A percentile compares a stretch with the other conserved stretches of the same genome.
These are phyloP conservation scores for Pardosa pseudoannulata DNA, from an alignment of 2,888 invertebrate genomes.

Conservation along the genomic window DNA sequence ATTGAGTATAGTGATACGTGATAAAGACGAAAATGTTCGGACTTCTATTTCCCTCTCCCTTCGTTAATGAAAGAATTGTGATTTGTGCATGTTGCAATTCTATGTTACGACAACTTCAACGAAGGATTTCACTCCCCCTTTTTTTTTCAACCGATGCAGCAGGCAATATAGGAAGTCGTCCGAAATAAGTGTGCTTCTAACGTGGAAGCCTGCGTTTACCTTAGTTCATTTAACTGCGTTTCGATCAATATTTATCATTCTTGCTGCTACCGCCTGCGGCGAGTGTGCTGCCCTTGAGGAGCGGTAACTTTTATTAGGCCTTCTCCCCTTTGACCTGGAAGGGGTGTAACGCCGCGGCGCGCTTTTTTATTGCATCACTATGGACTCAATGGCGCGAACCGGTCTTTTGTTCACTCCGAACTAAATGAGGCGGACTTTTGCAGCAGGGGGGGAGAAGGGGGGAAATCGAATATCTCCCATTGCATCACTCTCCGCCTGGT, in stretches of 20 bases:
- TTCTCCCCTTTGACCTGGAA: constrained; percentile 9
- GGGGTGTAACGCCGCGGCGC: not conserved
- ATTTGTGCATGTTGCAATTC: too few relatives aligned
- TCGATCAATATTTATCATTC: constrained; percentile 5
- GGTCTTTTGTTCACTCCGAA: not conserved
- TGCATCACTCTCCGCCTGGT: not conserved
- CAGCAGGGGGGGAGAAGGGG: not conserved
- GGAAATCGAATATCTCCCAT: not conserved
- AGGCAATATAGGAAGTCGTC: too few relatives aligned
- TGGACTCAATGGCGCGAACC: not conserved
- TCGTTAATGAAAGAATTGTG: too few relatives aligned
- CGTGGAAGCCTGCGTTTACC: too few relatives aligned
- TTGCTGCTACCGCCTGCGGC: not conserved
- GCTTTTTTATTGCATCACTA: constrained; percentile 13
- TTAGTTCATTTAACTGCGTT: too few relatives aligned
- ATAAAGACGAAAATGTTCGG: too few relatives aligned
- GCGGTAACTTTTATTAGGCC: not conserved
- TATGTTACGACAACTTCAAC: too few relatives aligned
- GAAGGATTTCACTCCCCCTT: too few relatives aligned
- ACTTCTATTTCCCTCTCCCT: too few relatives aligned
- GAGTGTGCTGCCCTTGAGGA: not conserved
- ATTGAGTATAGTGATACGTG: too few relatives aligned
- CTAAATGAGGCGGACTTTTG: not conserved
- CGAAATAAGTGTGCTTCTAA: too few relatives aligned
- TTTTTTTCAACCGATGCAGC: too few relatives aligned